Evolutionary conservation across 2,888 invertebrate species (phyloP), one percentile per base, ranked within the genome.

Genomic region (Agonopterix alstromeriana): DNA sequence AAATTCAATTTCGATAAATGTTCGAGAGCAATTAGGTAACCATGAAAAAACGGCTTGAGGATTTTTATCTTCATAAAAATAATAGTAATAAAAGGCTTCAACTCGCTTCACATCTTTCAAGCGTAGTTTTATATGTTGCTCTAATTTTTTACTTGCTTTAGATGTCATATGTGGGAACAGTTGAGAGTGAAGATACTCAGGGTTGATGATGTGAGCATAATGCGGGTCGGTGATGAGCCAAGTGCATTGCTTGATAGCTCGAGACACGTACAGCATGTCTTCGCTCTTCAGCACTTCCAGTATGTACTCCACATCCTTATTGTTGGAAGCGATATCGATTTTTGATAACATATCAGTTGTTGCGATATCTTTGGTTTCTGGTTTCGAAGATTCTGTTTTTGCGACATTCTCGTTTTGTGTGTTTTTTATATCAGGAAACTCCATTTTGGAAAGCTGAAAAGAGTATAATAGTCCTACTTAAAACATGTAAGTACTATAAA

Each of bases 221-320:
- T 74, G 57, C 8, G 63, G 54, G 35, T 83, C 78, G 5, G 64
- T 72, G 12, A 82, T 55, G 14, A 84, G 54, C 84, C 84, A 85
- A 7, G 54, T 48, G 46, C 70, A 63, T 43, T 61, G 58, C 43
- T 72, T 70, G 10, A 85, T 63, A n/a, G 72, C 82, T 54, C 75
- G 69, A 1, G 77, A 74, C 5, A 82, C 68, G 49, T 70, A 79
- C 40, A 84, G 56, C 67, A 77, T 70, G 51, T 85, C 82, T 27
- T 72, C 64, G 48, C 64, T 63, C 52, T 73, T 71, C 0, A 79
- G 55, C 17, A 69, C 65, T 35, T 69, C 56, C 7, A 78, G 51
- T 43, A 77, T 56, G 48, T 68, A 75, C 2, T 67, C 60, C 0
- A 78, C 62, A 58, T 77, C 58, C 52, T 55, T 68, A 8, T 58